Percentiles rank a stretch among this genome's conserved stretches.
Evolutionary conservation across 1,140 invertebrate species (phyloP).

Genomic region (Plodia interpunctella): DNA sequence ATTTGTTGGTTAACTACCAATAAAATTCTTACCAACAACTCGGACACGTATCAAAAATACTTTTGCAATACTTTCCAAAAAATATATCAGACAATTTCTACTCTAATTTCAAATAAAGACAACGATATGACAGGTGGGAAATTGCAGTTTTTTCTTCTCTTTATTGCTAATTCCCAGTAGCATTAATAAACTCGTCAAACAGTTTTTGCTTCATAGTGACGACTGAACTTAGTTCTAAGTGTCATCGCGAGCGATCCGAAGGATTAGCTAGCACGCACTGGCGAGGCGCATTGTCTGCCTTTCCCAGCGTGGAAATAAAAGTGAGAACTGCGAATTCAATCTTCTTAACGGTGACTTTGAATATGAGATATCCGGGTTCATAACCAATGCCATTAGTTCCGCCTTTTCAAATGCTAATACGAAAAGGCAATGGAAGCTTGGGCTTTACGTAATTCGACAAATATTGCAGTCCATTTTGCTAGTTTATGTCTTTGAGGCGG

Average conservation of each 20-base stretch:
- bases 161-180: background rate
- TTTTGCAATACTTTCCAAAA: no score
- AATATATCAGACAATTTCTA: no score
- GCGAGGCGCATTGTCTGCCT: slow-evolving; percentile 23
- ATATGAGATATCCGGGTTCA: slow-evolving; percentile 57
- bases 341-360: slow-evolving; percentile 50
- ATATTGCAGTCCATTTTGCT: slow-evolving; percentile 51
- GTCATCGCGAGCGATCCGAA: background rate
- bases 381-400: slow-evolving; percentile 25
- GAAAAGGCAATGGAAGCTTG: slow-evolving; percentile 29
- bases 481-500: slow-evolving; percentile 57
- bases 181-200: background rate
- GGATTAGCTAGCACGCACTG: slow-evolving; percentile 18
- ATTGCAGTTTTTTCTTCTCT: background rate
- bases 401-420: background rate
- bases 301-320: slow-evolving; percentile 66
- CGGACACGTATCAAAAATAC: no score
- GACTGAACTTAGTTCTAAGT: background rate
- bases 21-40: no score
- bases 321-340: slow-evolving; percentile 39
- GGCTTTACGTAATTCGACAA: slow-evolving; percentile 60
- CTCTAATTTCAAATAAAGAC: background rate
- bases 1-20: no score
- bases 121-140: background rate
- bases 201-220: background rate